A percentile compares a stretch with the other conserved stretches of the same genome.
phyloP scores from a whole-genome alignment of 2,113 vertebrate species.

The Lamprologus callipterus region DNA sequence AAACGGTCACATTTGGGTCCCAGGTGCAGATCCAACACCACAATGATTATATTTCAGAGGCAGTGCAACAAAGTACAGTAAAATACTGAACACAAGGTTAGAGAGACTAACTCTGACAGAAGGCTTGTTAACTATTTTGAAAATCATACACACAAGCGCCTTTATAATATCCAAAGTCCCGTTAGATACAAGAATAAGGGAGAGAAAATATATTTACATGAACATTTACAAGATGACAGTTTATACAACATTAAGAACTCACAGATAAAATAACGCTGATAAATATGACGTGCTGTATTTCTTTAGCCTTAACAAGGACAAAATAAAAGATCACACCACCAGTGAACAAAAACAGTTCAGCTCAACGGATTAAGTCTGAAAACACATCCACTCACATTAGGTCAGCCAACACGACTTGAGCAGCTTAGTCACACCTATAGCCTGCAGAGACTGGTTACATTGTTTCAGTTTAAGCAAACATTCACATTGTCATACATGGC shows the following conservation, averaged over 20 bases:
- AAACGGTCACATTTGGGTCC: constrained; percentile 14
- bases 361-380: not conserved
- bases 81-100: not conserved
- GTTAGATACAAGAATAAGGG: not conserved
- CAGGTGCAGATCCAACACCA: not conserved
- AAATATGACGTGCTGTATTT: not conserved
- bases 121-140: not conserved
- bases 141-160: not conserved
- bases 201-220: not conserved
- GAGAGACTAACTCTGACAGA: not conserved
- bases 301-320: not conserved
- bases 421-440: not conserved
- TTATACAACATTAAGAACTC: not conserved
- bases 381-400: not conserved
- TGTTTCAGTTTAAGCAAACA: constrained; percentile 30
- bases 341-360: not conserved
- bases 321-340: not conserved
- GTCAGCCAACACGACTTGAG: not conserved
- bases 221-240: not conserved
- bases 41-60: not conserved
- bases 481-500: constrained; percentile 47
- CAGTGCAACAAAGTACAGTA: not conserved
- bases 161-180: not conserved
- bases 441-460: not conserved
- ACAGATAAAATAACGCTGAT: not conserved